These are phyloP conservation scores for Nilaparvata lugens DNA, from an alignment of 1,140 invertebrate species.

Conservation along the genomic window DNA sequence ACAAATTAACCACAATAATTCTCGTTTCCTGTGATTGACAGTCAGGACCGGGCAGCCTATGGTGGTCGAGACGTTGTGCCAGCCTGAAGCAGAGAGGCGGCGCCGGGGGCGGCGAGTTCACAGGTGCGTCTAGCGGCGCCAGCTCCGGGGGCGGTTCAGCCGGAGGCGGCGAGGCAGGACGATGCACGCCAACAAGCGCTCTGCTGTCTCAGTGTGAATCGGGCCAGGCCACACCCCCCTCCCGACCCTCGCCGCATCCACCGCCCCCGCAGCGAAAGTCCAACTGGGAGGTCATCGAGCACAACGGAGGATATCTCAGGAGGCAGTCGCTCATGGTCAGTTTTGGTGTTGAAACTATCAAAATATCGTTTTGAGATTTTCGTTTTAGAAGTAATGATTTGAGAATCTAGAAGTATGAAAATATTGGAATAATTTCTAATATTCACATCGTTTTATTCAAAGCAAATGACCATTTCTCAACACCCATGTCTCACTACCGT, in stretches of 20 bases:
- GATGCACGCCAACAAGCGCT: not conserved
- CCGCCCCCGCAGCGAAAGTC: slow-evolving; percentile 58
- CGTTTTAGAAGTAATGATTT: no score
- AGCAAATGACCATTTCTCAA: no score
- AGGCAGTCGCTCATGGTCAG: slow-evolving; percentile 10
- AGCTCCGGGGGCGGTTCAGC: slow-evolving; percentile 24
- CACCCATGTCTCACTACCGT: no score
- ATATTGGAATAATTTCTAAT: no score
- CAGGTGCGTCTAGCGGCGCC: slow-evolving; percentile 12
- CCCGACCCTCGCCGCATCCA: slow-evolving; percentile 25
- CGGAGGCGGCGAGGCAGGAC: not conserved
- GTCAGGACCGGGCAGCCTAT: slow-evolving; percentile 1
- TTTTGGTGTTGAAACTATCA: no score
- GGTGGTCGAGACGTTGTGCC: slow-evolving; percentile 18
- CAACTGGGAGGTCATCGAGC: slow-evolving; percentile 82
- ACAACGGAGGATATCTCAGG: slow-evolving; percentile 42
- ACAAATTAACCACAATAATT: not conserved
- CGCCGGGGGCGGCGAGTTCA: not conserved
- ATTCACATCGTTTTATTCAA: no score
- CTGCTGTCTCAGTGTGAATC: not conserved
- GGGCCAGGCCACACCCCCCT: slow-evolving; percentile 19
- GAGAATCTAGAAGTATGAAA: no score
- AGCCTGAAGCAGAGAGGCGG: slow-evolving; percentile 17
- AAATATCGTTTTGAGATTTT: no score
- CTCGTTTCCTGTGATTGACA: not conserved